These are phyloP conservation scores for Taeniopygia guttata DNA, from an alignment of 2,797 vertebrate species.

Conservation along the genomic window DNA sequence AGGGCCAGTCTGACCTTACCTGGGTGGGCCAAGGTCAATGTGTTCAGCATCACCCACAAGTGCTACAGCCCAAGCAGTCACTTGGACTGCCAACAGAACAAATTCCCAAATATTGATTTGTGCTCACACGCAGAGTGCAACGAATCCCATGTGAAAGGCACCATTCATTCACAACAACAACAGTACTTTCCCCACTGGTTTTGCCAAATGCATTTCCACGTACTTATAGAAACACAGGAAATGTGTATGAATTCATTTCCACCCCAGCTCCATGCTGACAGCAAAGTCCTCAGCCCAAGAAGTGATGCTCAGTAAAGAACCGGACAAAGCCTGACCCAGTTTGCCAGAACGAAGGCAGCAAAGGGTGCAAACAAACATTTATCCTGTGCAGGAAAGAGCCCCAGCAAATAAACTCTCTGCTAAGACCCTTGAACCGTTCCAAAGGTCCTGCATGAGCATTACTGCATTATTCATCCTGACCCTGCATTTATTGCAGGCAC, in stretches of 20 bases:
- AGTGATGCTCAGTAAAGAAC: not conserved
- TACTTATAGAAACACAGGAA: not conserved
- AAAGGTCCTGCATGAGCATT: no score
- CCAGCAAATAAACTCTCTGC: not conserved
- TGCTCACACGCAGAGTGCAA: not conserved
- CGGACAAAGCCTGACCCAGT: not conserved
- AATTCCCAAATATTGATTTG: not conserved
- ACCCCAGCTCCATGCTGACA: not conserved
- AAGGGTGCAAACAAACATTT: not conserved
- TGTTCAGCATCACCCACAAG: not conserved
- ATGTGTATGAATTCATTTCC: not conserved
- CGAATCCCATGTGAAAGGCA: not conserved
- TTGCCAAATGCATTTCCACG: not conserved
- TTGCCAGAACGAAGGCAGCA: not conserved
- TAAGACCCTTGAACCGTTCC: accelerated
- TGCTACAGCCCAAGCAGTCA: not conserved
- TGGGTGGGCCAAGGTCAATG: not conserved
- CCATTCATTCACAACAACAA: not conserved
- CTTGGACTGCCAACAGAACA: not conserved
- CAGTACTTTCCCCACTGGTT: not conserved
- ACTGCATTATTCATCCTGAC: accelerated
- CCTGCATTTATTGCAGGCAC: not conserved
- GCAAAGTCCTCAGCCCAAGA: not conserved
- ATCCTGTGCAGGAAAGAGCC: not conserved
- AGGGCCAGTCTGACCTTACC: not conserved